phyloP scores from a whole-genome alignment of 2,113 vertebrate genomes.

The Bos taurus region ARS-UCD2.0 NC_037346.1:62467001-62467500 shows the following conservation, averaged over 20 bases:
- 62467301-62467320: background rate
- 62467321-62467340: background rate
- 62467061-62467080: background rate
- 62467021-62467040: background rate
- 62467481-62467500: too few relatives aligned
- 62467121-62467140: background rate
- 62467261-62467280: background rate
- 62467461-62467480: too few relatives aligned
- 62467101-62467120: accelerated
- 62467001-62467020: background rate
- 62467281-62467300: background rate
- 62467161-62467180: accelerated
- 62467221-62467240: background rate
- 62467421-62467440: background rate
- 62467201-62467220: background rate
- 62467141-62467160: background rate
- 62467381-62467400: background rate
- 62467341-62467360: background rate
- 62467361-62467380: background rate
- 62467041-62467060: background rate
- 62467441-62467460: too few relatives aligned
- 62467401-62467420: background rate
- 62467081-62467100: too few relatives aligned
- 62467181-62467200: background rate
- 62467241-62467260: background rate